phyloP scores from a whole-genome alignment of 2,797 vertebrate species.

The Sciurus carolinensis region DNA sequence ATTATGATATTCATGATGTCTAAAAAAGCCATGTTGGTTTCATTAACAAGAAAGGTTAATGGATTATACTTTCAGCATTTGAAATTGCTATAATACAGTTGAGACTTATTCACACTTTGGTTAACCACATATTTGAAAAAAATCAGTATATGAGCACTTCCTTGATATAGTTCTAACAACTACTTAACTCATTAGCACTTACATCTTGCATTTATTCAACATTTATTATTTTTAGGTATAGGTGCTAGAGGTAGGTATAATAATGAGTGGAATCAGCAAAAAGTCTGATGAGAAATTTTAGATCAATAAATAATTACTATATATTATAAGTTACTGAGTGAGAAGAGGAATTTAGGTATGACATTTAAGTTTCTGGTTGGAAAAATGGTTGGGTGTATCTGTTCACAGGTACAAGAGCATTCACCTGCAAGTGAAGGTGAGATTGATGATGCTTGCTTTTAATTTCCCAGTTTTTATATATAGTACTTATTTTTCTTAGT shows the following conservation, averaged over 20 bases:
- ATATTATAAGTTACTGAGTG: neutral
- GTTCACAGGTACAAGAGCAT: neutral
- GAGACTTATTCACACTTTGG: conserved; percentile 56
- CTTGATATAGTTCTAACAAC: neutral
- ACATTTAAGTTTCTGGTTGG: conserved; percentile 21
- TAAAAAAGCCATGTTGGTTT: conserved; percentile 71
- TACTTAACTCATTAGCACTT: conserved; percentile 10
- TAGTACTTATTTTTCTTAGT: neutral
- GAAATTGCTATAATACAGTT: conserved; percentile 57
- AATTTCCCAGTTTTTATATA: conserved; percentile 11
- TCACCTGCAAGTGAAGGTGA: neutral
- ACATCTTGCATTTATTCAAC: conserved; percentile 13
- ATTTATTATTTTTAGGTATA: conserved; percentile 3
- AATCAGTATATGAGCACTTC: neutral
- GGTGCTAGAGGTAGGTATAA: neutral
- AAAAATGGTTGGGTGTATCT: neutral
- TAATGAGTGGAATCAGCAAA: neutral
- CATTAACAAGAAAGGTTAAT: conserved; percentile 62
- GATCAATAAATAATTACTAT: neutral
- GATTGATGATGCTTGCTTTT: neutral
- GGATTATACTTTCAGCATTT: conserved; percentile 58
- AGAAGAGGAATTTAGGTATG: neutral
- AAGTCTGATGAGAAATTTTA: conserved; percentile 6
- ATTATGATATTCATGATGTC: conserved; percentile 73
- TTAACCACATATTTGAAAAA: neutral